Conservation (phyloP, 2,888 invertebrate genomes). For the Drosophila recens region DNA sequence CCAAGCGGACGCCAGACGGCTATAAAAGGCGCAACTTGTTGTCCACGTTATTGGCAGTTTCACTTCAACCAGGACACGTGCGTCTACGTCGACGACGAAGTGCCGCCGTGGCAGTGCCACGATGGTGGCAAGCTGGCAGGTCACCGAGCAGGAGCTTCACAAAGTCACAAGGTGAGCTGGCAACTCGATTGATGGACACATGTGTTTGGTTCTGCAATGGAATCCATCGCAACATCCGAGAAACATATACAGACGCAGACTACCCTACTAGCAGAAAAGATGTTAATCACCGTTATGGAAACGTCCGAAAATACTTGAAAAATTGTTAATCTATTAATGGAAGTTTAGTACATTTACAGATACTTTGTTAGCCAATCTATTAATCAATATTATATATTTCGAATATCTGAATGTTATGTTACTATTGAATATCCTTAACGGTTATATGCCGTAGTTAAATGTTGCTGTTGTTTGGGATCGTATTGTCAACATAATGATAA, state of each 20-base stretch:
- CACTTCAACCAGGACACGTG: conserved; percentile 17
- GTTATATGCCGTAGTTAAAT: conserved; percentile 66
- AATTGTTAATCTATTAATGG: conserved; percentile 1
- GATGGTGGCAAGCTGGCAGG: conserved; percentile 3
- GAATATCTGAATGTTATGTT: conserved; percentile 27
- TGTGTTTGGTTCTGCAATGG: neutral
- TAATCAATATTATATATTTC: conserved; percentile 11
- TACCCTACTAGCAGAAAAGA: conserved; percentile 55
- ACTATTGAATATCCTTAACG: conserved; percentile 27
- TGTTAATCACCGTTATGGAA: conserved; percentile 36
- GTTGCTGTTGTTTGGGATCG: conserved; percentile 80
- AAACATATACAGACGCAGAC: conserved; percentile 18
- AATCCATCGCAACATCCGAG: neutral
- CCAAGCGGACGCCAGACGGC: neutral
- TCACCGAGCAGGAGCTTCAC: neutral
- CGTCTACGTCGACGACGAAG: neutral
- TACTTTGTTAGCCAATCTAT: conserved; percentile 9
- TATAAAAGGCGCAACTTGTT: conserved; percentile 63
- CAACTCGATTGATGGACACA: neutral
- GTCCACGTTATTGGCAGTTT: conserved; percentile 47
- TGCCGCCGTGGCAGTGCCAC: conserved; percentile 5
- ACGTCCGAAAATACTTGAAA: neutral
- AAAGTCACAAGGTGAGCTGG: neutral
- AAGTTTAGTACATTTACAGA: conserved; percentile 40
- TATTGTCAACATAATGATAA: conserved; percentile 65